These are phyloP conservation scores for Zosterops japonicus DNA, from an alignment of 2,113 vertebrate species.

Conservation along the genomic window DNA sequence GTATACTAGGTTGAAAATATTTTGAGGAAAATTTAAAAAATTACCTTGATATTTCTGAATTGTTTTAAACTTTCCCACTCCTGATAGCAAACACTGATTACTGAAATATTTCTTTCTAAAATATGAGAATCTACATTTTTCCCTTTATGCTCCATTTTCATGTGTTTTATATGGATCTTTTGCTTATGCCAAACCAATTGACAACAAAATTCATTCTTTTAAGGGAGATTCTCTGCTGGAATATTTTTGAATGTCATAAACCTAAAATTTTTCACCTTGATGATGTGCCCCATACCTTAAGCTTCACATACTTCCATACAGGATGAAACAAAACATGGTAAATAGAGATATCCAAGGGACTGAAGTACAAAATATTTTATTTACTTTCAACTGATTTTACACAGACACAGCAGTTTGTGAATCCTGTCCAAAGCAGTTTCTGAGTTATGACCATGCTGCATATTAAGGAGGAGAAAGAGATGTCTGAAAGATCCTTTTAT, in stretches of 20 bases:
- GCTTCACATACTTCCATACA: neutral
- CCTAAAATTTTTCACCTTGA: neutral
- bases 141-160: neutral
- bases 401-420: constrained; percentile 38
- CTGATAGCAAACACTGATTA: neutral
- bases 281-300: neutral
- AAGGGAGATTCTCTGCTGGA: neutral
- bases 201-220: neutral
- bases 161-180: neutral
- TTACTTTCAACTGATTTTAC: constrained; percentile 51
- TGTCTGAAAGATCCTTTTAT: constrained; percentile 30
- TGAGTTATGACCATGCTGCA: constrained; percentile 21
- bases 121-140: neutral
- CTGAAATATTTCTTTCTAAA: neutral
- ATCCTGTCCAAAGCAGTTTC: constrained; percentile 43
- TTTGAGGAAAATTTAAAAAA: neutral
- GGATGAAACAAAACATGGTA: constrained; percentile 4
- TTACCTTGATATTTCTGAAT: neutral
- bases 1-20: neutral
- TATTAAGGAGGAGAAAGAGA: neutral
- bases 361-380: neutral
- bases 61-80: neutral
- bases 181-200: neutral
- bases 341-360: constrained; percentile 8
- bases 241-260: neutral